These are phyloP conservation scores for Schizothorax lantsangensis DNA, from an alignment of 2,797 vertebrate genomes.

Conservation along the genomic window DNA sequence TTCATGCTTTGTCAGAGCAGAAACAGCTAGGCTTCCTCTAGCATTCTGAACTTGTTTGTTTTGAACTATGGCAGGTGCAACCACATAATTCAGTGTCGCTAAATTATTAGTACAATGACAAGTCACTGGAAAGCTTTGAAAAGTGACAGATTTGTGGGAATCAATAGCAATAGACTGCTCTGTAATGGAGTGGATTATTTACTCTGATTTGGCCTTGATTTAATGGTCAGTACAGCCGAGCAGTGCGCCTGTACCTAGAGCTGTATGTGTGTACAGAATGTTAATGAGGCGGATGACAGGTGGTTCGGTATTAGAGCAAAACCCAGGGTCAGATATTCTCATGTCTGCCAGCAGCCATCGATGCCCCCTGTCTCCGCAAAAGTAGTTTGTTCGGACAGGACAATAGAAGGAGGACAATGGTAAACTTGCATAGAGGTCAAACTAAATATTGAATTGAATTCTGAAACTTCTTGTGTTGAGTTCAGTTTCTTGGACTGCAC, in stretches of 20 bases:
- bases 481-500: neutral
- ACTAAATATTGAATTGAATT: neutral
- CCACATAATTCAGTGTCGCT: neutral
- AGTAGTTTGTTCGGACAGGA: neutral
- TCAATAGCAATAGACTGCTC: constrained; percentile 13
- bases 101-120: constrained; percentile 24
- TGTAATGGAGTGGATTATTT: constrained; percentile 11
- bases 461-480: neutral
- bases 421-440: constrained; percentile 6
- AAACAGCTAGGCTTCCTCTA: neutral
- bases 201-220: constrained; percentile 31
- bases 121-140: constrained; percentile 3
- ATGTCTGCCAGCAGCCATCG: neutral
- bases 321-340: constrained; percentile 30
- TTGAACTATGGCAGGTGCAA: neutral
- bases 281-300: constrained; percentile 56
- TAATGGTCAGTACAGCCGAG: neutral
- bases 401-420: neutral
- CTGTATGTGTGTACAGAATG: constrained; percentile 47
- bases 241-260: neutral
- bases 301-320: constrained; percentile 43
- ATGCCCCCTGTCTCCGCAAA: neutral
- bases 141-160: neutral
- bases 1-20: neutral
- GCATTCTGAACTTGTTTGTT: neutral